These are phyloP conservation scores for Melanotaenia nigrans DNA, from an alignment of 2,797 vertebrate species.

Conservation along the genomic window DNA sequence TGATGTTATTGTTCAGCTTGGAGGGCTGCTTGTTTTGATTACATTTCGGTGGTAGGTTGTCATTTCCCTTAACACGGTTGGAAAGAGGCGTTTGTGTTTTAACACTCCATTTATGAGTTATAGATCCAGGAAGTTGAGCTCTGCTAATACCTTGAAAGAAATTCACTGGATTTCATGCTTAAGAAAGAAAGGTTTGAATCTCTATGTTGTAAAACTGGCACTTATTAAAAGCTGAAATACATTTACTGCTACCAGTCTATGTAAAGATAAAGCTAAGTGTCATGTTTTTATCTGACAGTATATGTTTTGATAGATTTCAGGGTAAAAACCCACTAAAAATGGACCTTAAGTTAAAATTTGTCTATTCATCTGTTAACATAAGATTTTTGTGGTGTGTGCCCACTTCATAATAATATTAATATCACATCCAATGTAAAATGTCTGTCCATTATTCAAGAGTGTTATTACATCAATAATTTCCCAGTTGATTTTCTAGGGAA, in stretches of 20 bases:
- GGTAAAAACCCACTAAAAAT: too few relatives aligned
- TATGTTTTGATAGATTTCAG: too few relatives aligned
- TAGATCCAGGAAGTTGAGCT: conserved; percentile 10
- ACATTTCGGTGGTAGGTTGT: conserved; percentile 36
- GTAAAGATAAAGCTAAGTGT: too few relatives aligned
- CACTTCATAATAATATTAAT: conserved; percentile 14
- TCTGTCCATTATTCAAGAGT: conserved; percentile 23
- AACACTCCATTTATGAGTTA: conserved; percentile 18
- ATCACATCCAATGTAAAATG: conserved; percentile 18
- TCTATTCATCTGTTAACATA: too few relatives aligned
- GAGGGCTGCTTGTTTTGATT: conserved; percentile 7
- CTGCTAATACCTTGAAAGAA: neutral
- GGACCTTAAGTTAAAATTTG: too few relatives aligned
- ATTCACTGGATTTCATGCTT: neutral
- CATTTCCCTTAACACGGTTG: neutral
- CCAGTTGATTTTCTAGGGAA: neutral
- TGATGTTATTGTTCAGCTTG: conserved; percentile 11
- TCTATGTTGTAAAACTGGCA: too few relatives aligned
- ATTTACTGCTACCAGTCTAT: too few relatives aligned
- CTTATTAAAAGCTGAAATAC: too few relatives aligned
- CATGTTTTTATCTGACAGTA: too few relatives aligned
- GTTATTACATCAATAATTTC: conserved; percentile 39
- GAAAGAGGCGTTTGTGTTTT: neutral
- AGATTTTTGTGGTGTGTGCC: neutral
- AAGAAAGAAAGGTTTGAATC: neutral